Conservation (phyloP, 2,113 vertebrate genomes). For the Oxyruncus cristatus region DNA sequence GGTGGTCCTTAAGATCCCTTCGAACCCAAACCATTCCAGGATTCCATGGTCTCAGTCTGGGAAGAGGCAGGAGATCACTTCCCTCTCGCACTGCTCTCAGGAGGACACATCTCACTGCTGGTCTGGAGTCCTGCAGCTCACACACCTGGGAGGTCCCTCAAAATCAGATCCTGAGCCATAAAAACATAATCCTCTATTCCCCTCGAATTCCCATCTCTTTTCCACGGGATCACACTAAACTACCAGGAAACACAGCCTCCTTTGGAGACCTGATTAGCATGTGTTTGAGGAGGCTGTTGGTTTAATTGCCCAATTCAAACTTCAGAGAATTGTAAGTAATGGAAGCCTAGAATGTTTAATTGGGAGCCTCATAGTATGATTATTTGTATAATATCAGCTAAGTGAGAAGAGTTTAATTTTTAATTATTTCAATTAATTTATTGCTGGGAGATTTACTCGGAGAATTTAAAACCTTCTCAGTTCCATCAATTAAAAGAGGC, state of each 20-base stretch:
- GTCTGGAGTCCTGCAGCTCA: background rate
- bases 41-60: background rate
- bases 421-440: conserved; percentile 79
- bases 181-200: background rate
- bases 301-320: conserved; percentile 72
- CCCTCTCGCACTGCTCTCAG: background rate
- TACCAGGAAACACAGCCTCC: background rate
- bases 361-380: conserved; percentile 69
- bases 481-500: conserved; percentile 65
- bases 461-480: conserved; percentile 60
- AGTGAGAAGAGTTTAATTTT: conserved; percentile 69
- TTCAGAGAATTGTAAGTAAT: conserved; percentile 73
- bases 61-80: background rate
- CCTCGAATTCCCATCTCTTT: background rate
- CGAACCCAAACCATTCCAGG: background rate
- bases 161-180: background rate
- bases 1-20: background rate
- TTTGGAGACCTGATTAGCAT: conserved; percentile 42
- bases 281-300: conserved; percentile 36
- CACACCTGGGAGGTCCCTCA: background rate
- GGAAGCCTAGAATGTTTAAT: conserved; percentile 64
- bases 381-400: conserved; percentile 71
- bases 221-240: background rate
- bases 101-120: background rate
- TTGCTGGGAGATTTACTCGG: conserved; percentile 73